phyloP scores from a whole-genome alignment of 2,888 invertebrate genomes.

The Phorcus lineatus region DNA sequence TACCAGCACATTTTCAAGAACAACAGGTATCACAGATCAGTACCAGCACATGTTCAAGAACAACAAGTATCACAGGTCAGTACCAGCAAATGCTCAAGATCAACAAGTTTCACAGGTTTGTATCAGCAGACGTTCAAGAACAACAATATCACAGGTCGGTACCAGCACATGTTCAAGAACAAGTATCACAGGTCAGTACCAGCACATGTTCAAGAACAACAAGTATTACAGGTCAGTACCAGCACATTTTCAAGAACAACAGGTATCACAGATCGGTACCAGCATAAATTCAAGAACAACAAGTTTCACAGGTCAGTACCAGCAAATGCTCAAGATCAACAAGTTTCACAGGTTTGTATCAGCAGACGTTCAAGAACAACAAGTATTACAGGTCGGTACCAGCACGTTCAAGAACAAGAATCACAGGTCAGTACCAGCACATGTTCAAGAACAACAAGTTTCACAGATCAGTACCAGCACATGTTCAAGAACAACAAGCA shows the following conservation, averaged over 20 bases:
- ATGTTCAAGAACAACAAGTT: slow-evolving; percentile 96
- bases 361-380: slow-evolving; percentile 94
- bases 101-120: slow-evolving; percentile 97
- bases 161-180: slow-evolving; percentile 94
- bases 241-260: slow-evolving; percentile 94
- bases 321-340: slow-evolving; percentile 94
- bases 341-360: slow-evolving; percentile 98
- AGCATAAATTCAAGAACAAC: slow-evolving; percentile 94
- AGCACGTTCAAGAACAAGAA: neutral
- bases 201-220: neutral
- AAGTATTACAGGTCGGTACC: slow-evolving; percentile 93
- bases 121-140: slow-evolving; percentile 96
- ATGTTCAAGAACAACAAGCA: slow-evolving; percentile 96
- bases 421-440: slow-evolving; percentile 85
- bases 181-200: slow-evolving; percentile 92
- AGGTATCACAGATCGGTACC: slow-evolving; percentile 98
- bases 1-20: slow-evolving; percentile 73
- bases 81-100: slow-evolving; percentile 96
- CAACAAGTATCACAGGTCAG: slow-evolving; percentile 97
- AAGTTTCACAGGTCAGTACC: slow-evolving; percentile 98
- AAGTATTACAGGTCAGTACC: slow-evolving; percentile 81
- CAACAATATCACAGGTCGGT: slow-evolving; percentile 98
- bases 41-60: slow-evolving; percentile 96
- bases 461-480: slow-evolving; percentile 97
- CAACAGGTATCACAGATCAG: slow-evolving; percentile 77